phyloP scores from a whole-genome alignment of 2,113 vertebrate genomes.

The Rostratula benghalensis region DNA sequence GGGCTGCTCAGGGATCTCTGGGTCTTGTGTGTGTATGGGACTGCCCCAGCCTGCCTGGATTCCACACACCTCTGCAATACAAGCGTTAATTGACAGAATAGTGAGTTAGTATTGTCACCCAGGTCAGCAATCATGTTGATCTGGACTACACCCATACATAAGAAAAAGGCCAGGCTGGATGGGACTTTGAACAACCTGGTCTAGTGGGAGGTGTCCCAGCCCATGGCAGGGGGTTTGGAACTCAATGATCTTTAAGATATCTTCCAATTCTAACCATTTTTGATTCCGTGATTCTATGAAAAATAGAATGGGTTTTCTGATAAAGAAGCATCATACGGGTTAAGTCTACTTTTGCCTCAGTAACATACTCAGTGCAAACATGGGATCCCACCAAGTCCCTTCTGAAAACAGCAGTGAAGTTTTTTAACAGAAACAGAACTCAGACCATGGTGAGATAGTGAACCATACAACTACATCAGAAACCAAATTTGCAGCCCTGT shows the following conservation, averaged over 20 bases:
- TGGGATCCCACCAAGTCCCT: neutral
- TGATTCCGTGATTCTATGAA: too few species aligned
- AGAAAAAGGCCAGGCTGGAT: neutral
- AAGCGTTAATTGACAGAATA: neutral
- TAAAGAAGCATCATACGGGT: neutral
- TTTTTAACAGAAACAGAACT: neutral
- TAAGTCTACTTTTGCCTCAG: neutral
- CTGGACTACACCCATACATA: neutral
- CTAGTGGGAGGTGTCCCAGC: too few species aligned
- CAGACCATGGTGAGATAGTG: neutral
- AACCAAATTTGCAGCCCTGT: neutral
- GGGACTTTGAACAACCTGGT: too few species aligned
- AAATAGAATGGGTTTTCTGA: neutral
- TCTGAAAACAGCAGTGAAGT: neutral
- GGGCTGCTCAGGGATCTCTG: neutral
- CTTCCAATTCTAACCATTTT: too few species aligned
- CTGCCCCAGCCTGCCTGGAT: neutral
- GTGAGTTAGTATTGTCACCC: neutral
- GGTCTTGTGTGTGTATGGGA: accelerated
- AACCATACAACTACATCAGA: neutral
- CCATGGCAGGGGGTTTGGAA: too few species aligned
- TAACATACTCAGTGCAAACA: neutral
- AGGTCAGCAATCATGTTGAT: neutral
- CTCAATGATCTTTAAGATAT: too few species aligned
- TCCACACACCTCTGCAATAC: neutral